Percentiles rank a stretch among this genome's conserved stretches.
Evolutionary conservation across 2,888 invertebrate genomes (phyloP).

Genomic region (Labia minor): DNA sequence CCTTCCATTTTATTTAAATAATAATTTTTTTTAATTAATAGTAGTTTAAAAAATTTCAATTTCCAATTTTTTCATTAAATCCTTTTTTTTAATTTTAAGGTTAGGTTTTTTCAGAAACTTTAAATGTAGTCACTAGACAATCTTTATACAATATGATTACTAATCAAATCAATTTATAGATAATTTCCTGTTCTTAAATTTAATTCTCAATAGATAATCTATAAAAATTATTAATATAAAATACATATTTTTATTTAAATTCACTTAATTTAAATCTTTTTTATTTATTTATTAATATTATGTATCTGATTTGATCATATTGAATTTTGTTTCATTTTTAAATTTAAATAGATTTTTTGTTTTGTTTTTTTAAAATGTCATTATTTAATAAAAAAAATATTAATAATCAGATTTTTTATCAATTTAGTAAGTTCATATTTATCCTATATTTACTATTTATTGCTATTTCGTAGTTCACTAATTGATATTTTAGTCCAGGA

Average conservation of each 20-base stretch:
- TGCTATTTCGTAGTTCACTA: too few relatives aligned
- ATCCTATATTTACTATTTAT: too few relatives aligned
- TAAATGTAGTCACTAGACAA: background rate
- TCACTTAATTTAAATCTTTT: background rate
- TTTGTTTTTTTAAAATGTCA: background rate
- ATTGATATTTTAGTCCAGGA: too few relatives aligned
- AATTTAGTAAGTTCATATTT: background rate
- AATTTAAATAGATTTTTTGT: background rate
- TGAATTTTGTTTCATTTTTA: too few relatives aligned
- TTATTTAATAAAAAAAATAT: background rate
- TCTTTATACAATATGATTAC: background rate
- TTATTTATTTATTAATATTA: background rate
- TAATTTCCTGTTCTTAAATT: too few relatives aligned
- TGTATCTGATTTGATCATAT: too few relatives aligned
- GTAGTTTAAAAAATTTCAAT: background rate
- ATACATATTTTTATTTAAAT: background rate
- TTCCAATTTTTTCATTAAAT: too few relatives aligned
- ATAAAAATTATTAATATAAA: background rate
- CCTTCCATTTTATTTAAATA: constrained; percentile 44
- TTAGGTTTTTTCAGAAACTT: background rate
- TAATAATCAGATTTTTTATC: background rate
- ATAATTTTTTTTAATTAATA: background rate
- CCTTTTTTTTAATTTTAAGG: background rate
- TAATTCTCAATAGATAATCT: background rate
- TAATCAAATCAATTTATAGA: background rate